Percentiles rank a stretch among this genome's conserved stretches.
Evolutionary conservation across 2,113 vertebrate species (phyloP).

Genomic region (Malurus elegans): DNA sequence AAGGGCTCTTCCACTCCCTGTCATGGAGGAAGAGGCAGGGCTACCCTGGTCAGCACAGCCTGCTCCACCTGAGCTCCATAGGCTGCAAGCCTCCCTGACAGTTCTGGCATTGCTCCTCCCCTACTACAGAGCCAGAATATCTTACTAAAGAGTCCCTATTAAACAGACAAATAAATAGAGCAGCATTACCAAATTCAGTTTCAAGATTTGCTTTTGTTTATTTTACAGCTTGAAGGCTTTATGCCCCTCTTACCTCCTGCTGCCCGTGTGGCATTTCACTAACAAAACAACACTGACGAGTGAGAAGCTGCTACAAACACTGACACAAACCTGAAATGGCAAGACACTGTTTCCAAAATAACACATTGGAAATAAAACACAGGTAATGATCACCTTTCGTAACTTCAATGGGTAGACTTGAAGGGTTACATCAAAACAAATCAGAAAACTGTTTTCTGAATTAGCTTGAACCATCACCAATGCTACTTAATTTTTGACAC

Average conservation of each 20-base stretch:
- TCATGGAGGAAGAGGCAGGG: rapidly evolving
- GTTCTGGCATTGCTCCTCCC: rapidly evolving
- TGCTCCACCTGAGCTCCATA: background rate
- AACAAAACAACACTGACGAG: background rate
- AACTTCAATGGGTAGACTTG: background rate
- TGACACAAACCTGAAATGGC: background rate
- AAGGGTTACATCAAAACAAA: conserved; percentile 30
- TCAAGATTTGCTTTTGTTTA: background rate
- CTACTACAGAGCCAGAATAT: background rate
- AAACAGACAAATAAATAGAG: background rate
- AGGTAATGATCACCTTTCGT: background rate
- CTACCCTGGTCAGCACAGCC: background rate
- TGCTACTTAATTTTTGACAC: background rate
- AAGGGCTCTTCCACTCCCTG: background rate
- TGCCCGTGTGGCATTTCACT: background rate
- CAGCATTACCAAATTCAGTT: background rate
- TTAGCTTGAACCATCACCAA: background rate
- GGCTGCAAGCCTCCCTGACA: background rate
- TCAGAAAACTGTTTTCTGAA: background rate
- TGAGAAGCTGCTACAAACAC: background rate
- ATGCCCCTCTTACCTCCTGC: background rate
- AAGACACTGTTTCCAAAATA: background rate
- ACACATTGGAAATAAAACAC: background rate
- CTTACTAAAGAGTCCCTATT: background rate
- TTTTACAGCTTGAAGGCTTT: background rate